A percentile compares a stretch with the other conserved stretches of the same genome.
phyloP scores from a whole-genome alignment of 2,113 vertebrate species.

The Bos indicus region DNA sequence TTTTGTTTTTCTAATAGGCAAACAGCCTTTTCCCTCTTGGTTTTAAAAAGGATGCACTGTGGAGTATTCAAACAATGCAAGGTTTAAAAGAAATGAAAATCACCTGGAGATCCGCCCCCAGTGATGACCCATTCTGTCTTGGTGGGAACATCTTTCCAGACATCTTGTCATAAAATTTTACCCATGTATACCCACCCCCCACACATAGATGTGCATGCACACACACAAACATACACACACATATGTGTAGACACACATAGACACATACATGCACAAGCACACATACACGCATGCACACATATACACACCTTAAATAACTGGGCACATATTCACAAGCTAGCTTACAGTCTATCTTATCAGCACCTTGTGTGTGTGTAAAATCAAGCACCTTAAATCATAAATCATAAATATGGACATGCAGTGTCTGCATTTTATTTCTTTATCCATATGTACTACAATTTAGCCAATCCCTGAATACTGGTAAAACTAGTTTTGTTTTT shows the following conservation, averaged over 20 bases:
- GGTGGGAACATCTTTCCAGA: not conserved
- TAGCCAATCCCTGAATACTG: not conserved
- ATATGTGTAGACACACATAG: rapidly evolving
- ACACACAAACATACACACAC: not conserved
- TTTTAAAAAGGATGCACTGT: not conserved
- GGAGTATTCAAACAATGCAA: not conserved
- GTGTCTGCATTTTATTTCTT: not conserved
- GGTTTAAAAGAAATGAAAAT: not conserved
- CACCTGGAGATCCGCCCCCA: not conserved
- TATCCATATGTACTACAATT: not conserved
- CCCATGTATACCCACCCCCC: not conserved
- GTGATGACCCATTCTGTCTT: not conserved
- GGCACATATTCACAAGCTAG: not conserved
- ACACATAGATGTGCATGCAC: not conserved
- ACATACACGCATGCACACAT: not conserved
- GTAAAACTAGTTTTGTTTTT: not conserved
- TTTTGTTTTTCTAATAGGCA: not conserved
- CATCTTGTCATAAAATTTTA: not conserved
- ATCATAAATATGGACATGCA: not conserved
- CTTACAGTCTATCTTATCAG: not conserved
- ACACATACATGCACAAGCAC: not conserved
- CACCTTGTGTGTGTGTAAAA: not conserved
- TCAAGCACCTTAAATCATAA: not conserved
- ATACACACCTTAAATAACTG: not conserved
- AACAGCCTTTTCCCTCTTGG: not conserved